Evolutionary conservation across 2,113 vertebrate genomes (phyloP), one percentile per base, ranked within the genome.

Genomic region (Coracopsis vasa): DNA sequence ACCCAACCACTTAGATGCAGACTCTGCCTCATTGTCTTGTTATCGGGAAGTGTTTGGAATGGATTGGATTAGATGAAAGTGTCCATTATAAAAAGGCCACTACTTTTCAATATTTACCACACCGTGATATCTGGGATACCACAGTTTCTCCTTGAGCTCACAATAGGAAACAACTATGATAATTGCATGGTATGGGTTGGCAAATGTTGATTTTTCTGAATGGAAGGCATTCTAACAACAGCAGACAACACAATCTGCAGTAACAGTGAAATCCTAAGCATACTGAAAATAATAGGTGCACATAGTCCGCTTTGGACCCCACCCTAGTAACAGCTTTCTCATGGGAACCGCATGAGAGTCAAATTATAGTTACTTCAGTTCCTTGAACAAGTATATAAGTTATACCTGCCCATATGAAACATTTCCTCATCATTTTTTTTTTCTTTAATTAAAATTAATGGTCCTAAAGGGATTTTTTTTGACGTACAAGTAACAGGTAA

Each of bases 81-180:
- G 83, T 92, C 92, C 80, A 62, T 84, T 91, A 91, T 79, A 72
- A 75, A 94, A 91, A 95, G 92, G 92, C 91, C 94, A 87, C 92
- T 94, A 60, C 85, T 94, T 92, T 96, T 91, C 94, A 94, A 45
- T 96, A 94, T 92, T 95, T 92, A 94, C 94, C 95, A 91, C 96
- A 94, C 88, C 37, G 58, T 97, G 96, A 86, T 96, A 82, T 96
- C 91, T 95, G 95, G 92, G 86, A 96, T 90, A 96, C 95, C 95
- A 94, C 96, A 93, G 72, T 86, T 95, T 95, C 83, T 96, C 78
- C 77, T 80, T 94, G 85, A 94, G 53, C 70, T 97, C 87, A 94
- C 92, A 92, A 77, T 91, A 94, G 92, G 92, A 96, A 97, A 95
- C 95, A 94, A 87, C 91, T 94, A 92, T 85, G 92, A 88, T 92